phyloP scores from a whole-genome alignment of 2,113 vertebrate species.

The Dasypus novemcinctus region DNA sequence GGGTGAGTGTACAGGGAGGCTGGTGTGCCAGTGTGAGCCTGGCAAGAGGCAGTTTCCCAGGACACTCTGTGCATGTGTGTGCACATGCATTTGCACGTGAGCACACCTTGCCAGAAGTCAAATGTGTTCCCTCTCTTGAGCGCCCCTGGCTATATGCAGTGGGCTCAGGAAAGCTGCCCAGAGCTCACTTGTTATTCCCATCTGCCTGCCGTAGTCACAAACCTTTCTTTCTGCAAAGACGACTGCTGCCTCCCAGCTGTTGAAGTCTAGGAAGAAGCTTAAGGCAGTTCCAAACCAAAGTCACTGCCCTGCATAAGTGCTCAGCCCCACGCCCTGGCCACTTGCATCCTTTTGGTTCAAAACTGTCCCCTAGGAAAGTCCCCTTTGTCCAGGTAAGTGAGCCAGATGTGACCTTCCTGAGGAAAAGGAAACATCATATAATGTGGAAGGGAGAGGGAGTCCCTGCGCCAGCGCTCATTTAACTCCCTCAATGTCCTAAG shows the following conservation, averaged over 20 bases:
- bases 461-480: background rate
- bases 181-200: background rate
- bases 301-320: background rate
- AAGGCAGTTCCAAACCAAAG: background rate
- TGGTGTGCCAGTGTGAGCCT: background rate
- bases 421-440: background rate
- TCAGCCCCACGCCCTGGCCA: background rate
- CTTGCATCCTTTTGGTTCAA: background rate
- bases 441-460: accelerated
- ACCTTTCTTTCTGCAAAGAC: background rate
- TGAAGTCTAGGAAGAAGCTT: too few relatives aligned
- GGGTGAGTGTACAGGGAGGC: background rate
- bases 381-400: background rate
- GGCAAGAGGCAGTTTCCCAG: background rate
- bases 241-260: background rate
- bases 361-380: background rate
- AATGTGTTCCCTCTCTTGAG: background rate
- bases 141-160: too few relatives aligned
- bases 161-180: background rate
- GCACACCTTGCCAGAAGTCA: background rate
- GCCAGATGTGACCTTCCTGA: background rate
- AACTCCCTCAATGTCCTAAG: background rate
- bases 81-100: background rate
- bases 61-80: background rate
- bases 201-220: background rate